phyloP scores from a whole-genome alignment of 1,140 invertebrate genomes.

The Limonius californicus region DNA sequence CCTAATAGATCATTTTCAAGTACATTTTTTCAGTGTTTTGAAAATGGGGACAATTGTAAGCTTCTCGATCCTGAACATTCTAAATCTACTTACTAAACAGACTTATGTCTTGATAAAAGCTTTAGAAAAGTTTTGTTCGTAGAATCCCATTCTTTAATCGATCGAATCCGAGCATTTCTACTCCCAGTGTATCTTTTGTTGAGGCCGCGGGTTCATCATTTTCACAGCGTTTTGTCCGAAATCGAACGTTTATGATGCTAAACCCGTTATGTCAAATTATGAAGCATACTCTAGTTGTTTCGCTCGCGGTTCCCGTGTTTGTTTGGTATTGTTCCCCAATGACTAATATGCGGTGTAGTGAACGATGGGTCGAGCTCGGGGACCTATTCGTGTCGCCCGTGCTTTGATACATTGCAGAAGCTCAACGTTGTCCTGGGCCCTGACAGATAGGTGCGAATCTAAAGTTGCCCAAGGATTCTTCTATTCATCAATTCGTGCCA shows the following conservation, averaged over 20 bases:
- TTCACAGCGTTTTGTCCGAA: not conserved
- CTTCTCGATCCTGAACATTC: not conserved
- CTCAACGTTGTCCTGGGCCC: not conserved
- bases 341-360: constrained; percentile 26
- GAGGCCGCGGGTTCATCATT: too few species aligned
- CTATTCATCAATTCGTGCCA: not conserved
- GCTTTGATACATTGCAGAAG: constrained; percentile 4
- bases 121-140: too few species aligned
- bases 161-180: too few species aligned
- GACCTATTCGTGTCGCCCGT: constrained; percentile 21
- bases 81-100: too few species aligned
- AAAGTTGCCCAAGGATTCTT: not conserved
- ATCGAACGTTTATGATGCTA: not conserved
- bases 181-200: too few species aligned
- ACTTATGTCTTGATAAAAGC: too few species aligned
- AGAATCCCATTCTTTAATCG: too few species aligned
- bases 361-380: constrained; percentile 24
- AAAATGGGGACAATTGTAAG: too few species aligned
- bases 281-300: constrained; percentile 1
- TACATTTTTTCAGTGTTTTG: too few species aligned
- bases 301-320: constrained; percentile 1
- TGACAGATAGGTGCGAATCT: not conserved
- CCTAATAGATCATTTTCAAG: too few species aligned
- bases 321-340: constrained; percentile 21
- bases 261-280: constrained; percentile 1